These are phyloP conservation scores for Otolemur crassicaudatus DNA, from an alignment of 2,797 vertebrate genomes.

Conservation along the genomic window DNA sequence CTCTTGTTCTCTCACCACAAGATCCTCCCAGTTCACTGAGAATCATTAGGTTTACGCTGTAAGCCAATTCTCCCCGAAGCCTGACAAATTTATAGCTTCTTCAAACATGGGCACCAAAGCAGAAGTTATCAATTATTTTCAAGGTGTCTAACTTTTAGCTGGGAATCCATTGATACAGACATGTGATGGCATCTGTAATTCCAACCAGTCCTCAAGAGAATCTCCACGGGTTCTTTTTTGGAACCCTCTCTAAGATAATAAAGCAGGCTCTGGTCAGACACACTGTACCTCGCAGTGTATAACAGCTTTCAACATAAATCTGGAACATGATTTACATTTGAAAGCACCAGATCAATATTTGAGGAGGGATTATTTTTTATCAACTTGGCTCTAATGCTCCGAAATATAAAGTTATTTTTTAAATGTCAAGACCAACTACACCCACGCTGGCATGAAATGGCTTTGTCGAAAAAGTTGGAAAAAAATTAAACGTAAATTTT, in stretches of 20 bases:
- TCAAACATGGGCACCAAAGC: conserved; percentile 77
- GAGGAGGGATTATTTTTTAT: conserved; percentile 82
- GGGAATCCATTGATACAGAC: conserved; percentile 65
- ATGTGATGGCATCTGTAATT: conserved; percentile 80
- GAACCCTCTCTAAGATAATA: conserved; percentile 76
- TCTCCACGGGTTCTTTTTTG: conserved; percentile 73
- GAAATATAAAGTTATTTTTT: conserved; percentile 83
- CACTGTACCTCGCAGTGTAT: conserved; percentile 67
- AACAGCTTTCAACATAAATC: conserved; percentile 82
- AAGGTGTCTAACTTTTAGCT: conserved; percentile 77
- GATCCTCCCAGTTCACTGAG: conserved; percentile 78
- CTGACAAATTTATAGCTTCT: conserved; percentile 84
- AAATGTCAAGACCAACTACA: conserved; percentile 78
- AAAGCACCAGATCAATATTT: conserved; percentile 83
- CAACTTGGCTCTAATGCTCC: conserved; percentile 80
- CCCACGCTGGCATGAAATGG: conserved; percentile 70
- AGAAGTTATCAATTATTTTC: conserved; percentile 84
- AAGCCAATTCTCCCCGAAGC: conserved; percentile 80
- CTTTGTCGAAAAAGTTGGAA: conserved; percentile 83
- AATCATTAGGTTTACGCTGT: conserved; percentile 80
- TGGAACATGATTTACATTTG: conserved; percentile 81
- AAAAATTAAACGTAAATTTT: conserved; percentile 86
- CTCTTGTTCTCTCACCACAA: conserved; percentile 63
- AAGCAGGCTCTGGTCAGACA: conserved; percentile 71
- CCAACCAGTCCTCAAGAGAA: conserved; percentile 73